Base-by-base conservation (phyloP, 2,113 vertebrate genomes). In the Brachionichthys hirsutus region DNA sequence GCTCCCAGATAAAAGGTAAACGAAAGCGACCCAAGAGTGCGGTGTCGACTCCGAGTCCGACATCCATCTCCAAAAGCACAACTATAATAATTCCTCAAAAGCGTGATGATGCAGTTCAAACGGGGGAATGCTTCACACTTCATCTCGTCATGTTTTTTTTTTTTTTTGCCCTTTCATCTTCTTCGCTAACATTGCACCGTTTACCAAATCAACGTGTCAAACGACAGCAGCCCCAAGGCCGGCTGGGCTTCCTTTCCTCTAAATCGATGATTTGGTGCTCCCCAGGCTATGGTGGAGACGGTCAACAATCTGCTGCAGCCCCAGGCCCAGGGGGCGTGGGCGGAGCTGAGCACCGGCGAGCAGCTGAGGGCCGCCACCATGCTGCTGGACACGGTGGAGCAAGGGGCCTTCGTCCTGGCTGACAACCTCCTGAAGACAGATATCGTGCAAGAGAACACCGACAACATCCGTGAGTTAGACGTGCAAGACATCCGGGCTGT, bases 361-460 rank as follows among this genome's bases (percentile, higher is more conserved):
- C 97, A 98, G 75, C 92, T 98, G 36, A 92, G 93, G 0, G 95
- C 97, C 0, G 97, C 97, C 65, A 99, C 97, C 83, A 95, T 94
- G 90, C 63, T 99, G 70, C 91, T 99, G 3, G 95, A 99, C 89
- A 99, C 95, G 0, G 96, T 99, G 80, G 97, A 99, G 80, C 95
- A 99, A 78, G 97, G 97, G 2, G 97, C 97, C 60, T 99, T 99
- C 1, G 94, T 99, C 61, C 91, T 99, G 72, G 97, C 97, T 0
- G 97, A 99, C 70, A 99, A 99, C 92, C 92, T 99, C 78, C 91
- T 99, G 66, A 98, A 99, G 91, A 97, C 97, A 0, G 97, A 99
- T 85, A 94, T 98, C 0, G 96, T 99, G 75, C 93, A 96, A 56
- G 97, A 98, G 78, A 98, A 94, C 89, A 95, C 94, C 0, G 95